Base-by-base conservation (phyloP, 2,888 invertebrate genomes). In the Drosophila niveifrons region DNA sequence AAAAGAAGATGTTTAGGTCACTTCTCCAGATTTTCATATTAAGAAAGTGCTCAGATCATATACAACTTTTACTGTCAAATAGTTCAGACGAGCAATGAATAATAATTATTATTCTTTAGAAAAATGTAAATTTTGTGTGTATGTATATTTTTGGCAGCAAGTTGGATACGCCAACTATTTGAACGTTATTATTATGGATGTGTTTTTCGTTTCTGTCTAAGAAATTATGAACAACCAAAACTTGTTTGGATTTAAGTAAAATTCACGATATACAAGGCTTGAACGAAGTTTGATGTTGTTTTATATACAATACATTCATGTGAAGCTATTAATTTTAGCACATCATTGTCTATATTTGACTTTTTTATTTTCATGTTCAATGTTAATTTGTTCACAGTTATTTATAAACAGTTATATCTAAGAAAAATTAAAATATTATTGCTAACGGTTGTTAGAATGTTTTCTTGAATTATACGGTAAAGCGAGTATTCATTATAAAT, bases 181-280 rank as follows among this genome's bases (percentile, higher is more conserved):
- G 23, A 18, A 34, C 31, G 53, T 39, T 59, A 43, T 67, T 62
- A 53, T 51, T 76, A 76, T 62, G 61, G 66, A 66, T 66, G 55
- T 65, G 23, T 28, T 18, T 47, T 55, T 43, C n/a, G 31, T n/a
- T 18, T 51, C 53, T 50, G 17, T 23, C 48, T 8, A 28, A 53
- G 43, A 75, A 57, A 72, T 52, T 10, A 4, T 52, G n/a, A 36
- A 39, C 39, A 31, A 44, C 3, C 15, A 36, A 71, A 75, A 73
- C 67, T 52, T 31, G 64, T 70, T 71, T 65, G 11, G 11, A 52
- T 52, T 51, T 43, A 29, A 48, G 48, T 53, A 53, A 66, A 55
- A 36, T 47, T 63, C 29, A 56, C 34, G 55, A 39, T 34, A 43
- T 28, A 53, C 41, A 66, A 74, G 28, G 50, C 29, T 17, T 58